Evolutionary conservation across 2,113 vertebrate species (phyloP).

Genomic region (Sceloporus tristichus): DNA sequence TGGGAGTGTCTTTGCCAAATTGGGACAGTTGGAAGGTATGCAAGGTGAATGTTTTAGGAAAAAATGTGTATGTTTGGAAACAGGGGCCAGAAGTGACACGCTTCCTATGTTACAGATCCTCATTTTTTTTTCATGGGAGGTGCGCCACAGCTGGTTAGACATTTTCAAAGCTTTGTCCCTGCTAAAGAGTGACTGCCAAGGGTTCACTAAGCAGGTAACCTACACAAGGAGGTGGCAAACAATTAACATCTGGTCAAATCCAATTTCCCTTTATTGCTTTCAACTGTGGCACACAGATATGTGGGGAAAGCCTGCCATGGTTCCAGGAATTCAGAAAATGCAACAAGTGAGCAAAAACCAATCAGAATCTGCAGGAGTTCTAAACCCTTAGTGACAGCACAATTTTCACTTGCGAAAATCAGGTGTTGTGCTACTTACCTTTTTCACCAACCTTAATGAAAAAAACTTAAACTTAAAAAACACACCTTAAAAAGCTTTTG

Average conservation of each 20-base stretch:
- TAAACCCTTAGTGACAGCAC: not conserved
- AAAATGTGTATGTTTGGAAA: too few species aligned
- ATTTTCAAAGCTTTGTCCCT: too few species aligned
- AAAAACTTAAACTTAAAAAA: not conserved
- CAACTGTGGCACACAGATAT: not conserved
- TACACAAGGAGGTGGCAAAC: not conserved
- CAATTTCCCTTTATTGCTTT: not conserved
- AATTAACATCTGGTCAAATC: not conserved
- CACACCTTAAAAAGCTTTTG: not conserved
- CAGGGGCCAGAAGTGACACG: too few species aligned
- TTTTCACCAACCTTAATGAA: not conserved
- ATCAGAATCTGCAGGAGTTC: not conserved
- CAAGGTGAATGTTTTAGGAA: too few species aligned
- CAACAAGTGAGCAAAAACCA: not conserved
- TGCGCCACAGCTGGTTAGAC: too few species aligned
- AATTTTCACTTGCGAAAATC: slow-evolving; percentile 11
- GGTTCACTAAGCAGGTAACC: not conserved
- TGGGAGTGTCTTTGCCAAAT: too few species aligned
- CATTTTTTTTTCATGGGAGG: too few species aligned
- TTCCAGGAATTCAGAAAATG: slow-evolving; percentile 2
- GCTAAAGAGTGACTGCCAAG: not conserved
- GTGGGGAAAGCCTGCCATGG: too few species aligned
- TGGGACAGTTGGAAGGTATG: too few species aligned
- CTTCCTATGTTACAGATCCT: too few species aligned
- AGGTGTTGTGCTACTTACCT: not conserved